phyloP scores from a whole-genome alignment of 2,888 invertebrate genomes.

The Cryptocephalus moraei region DNA sequence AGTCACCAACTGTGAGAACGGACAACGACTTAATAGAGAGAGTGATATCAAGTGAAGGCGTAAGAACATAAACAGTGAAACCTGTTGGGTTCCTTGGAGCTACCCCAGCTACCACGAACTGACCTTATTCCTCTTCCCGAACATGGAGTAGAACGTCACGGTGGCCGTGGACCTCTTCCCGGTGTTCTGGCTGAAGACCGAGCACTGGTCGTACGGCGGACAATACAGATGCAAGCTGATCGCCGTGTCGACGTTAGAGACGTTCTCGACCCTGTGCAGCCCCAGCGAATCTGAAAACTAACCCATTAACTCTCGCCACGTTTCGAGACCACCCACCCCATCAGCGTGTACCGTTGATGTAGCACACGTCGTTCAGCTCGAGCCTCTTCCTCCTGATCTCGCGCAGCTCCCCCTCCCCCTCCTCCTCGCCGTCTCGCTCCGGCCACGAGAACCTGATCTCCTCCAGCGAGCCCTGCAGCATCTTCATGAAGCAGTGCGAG shows the following conservation, averaged over 20 bases:
- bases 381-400: conserved; percentile 56
- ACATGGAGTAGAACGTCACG: conserved; percentile 91
- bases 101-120: conserved; percentile 8
- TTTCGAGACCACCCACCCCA: neutral
- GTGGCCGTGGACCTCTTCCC: conserved; percentile 60
- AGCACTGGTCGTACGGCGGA: conserved; percentile 83
- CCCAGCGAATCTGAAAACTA: conserved; percentile 74
- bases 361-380: conserved; percentile 72
- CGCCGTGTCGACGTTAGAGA: conserved; percentile 77
- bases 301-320: neutral
- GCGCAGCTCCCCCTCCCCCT: conserved; percentile 26
- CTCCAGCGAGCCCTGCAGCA: conserved; percentile 69
- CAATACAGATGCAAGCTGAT: conserved; percentile 92
- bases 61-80: no score
- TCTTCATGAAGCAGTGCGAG: conserved; percentile 97
- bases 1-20: no score
- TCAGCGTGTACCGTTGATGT: conserved; percentile 78
- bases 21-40: no score
- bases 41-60: no score
- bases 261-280: conserved; percentile 91
- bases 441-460: conserved; percentile 87
- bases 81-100: no score
- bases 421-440: conserved; percentile 33
- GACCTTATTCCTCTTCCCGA: conserved; percentile 65
- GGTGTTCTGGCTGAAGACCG: conserved; percentile 84